Base-by-base conservation (phyloP, 2,113 vertebrate species). In the Rafetus swinhoei region DNA sequence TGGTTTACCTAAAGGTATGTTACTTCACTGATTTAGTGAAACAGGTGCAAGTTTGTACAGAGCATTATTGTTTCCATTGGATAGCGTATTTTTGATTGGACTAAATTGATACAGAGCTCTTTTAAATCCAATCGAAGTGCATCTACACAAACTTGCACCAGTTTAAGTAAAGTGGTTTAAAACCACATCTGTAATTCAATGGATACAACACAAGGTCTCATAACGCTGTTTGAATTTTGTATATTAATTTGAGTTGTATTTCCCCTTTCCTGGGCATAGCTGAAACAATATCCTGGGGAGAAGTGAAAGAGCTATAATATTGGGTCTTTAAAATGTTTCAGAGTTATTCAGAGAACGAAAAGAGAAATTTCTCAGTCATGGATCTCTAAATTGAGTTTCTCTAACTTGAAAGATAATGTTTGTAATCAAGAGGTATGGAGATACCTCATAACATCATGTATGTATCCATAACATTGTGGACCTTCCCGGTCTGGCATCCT, bases 51-150 rank as follows among this genome's bases (percentile, higher is more conserved):
- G 13, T 72, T 15, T 45, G 29, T 79, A 52, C 62, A 53, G 25
- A 32, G 62, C 21, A 62, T 7, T 89, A 27, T 79, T 84, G 82
- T 35, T 87, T 56, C 9, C 53, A 19, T 91, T 81, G 84, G 89
- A 65, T 84, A 74, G 56, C 90, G 81, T 94, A 14, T 86, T 95
- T 94, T 93, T 77, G 35, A 22, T 25, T 12, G 6, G 7, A 79
- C 84, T 93, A 2, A 81, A 39, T 1, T 19, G 35, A 90, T 88
- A 72, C 27, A 52, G 92, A 25, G 12, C 82, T 0, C 84, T 84
- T 85, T 89, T 93, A 90, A 92, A 72, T 4, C 13, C 59, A 32
- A 25, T 32, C 65, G 21, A 72, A n/a, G 65, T n/a, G 8, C n/a
- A 35, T 72, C n/a, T 35, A 35, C 5, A 21, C 16, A 35, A 72